Conservation (phyloP, 2,888 invertebrate species). For the Chymomyza procnemis region DNA sequence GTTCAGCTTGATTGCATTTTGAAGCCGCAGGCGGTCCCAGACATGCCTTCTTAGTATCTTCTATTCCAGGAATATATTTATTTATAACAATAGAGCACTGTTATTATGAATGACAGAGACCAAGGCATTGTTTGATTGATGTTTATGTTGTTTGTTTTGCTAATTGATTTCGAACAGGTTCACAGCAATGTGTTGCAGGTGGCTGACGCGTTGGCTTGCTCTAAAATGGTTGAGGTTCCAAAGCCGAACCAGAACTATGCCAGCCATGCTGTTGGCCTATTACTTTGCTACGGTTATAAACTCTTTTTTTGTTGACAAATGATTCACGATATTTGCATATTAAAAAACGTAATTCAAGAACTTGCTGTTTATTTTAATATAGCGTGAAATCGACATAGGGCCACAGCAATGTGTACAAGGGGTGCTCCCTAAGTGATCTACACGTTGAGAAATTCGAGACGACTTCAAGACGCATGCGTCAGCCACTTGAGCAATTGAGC, state of each 20-base stretch:
- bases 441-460: conserved; percentile 29
- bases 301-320: conserved; percentile 26
- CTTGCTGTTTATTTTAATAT: conserved; percentile 47
- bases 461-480: conserved; percentile 25
- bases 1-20: conserved; percentile 56
- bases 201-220: too few relatives aligned
- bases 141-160: conserved; percentile 44
- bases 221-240: neutral
- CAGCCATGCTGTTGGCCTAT: conserved; percentile 33
- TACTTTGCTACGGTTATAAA: conserved; percentile 48
- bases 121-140: conserved; percentile 29
- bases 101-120: neutral
- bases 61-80: neutral
- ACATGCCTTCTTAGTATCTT: conserved; percentile 7
- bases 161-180: conserved; percentile 66
- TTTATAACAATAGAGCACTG: neutral
- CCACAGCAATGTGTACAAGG: conserved; percentile 27
- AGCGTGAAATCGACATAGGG: conserved; percentile 51
- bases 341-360: neutral
- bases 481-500: conserved; percentile 16
- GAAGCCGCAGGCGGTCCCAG: conserved; percentile 33
- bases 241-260: neutral
- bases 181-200: conserved; percentile 36
- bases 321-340: conserved; percentile 14
- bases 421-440: neutral